Evolutionary conservation across 2,888 invertebrate species (phyloP).

Genomic region (Scelioninae gen. 1): DNA sequence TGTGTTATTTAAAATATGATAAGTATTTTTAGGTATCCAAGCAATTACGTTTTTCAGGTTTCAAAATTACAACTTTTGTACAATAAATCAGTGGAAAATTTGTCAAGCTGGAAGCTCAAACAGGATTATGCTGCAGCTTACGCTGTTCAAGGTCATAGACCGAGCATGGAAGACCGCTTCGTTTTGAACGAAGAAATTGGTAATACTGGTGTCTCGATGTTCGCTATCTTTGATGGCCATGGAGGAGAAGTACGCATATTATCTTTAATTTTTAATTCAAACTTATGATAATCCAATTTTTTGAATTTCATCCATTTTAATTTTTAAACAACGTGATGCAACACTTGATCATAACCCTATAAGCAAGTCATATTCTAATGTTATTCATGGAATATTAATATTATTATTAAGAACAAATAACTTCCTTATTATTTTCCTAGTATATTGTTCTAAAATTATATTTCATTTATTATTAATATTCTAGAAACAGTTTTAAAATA

Average conservation of each 20-base stretch:
- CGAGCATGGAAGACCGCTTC: slow-evolving; percentile 97
- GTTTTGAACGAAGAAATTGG: slow-evolving; percentile 94
- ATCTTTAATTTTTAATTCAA: too few species aligned
- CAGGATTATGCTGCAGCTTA: slow-evolving; percentile 92
- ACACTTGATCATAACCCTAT: too few species aligned
- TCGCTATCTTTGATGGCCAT: slow-evolving; percentile 97
- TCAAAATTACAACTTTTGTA: slow-evolving; percentile 81
- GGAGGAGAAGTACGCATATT: slow-evolving; percentile 90
- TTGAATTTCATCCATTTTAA: too few species aligned
- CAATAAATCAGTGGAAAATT: slow-evolving; percentile 82
- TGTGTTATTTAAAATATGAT: slow-evolving; percentile 3
- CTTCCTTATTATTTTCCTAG: too few species aligned
- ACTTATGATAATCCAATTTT: too few species aligned
- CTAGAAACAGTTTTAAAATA: too few species aligned
- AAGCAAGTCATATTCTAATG: too few species aligned
- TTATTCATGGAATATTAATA: too few species aligned
- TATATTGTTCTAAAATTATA: too few species aligned
- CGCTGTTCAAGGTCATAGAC: slow-evolving; percentile 94
- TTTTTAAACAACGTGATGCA: too few species aligned
- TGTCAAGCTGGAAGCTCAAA: slow-evolving; percentile 91
- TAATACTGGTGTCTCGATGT: slow-evolving; percentile 93
- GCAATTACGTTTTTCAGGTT: slow-evolving; percentile 70
- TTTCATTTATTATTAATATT: too few species aligned
- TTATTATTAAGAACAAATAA: too few species aligned
- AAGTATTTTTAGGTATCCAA: not conserved